phyloP scores from a whole-genome alignment of 2,888 invertebrate species.

The Auanema sp. region DNA sequence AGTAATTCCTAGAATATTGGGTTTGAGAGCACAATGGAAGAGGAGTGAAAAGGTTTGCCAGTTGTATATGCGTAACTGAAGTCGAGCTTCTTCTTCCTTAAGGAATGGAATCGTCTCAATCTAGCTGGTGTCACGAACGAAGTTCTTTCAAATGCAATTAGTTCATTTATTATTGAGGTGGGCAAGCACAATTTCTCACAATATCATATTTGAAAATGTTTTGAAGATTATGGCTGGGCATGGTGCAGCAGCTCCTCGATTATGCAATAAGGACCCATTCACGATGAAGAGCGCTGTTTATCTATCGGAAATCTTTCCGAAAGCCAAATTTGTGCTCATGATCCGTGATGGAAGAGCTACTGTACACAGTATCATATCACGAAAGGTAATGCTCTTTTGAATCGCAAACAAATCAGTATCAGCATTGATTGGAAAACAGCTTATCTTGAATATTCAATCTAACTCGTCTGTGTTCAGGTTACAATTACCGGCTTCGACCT shows the following conservation, averaged over 20 bases:
- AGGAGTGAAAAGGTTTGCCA: constrained; percentile 81
- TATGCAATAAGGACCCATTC: constrained; percentile 98
- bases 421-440: no score
- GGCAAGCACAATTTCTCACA: no score
- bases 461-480: constrained; percentile 64
- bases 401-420: no score
- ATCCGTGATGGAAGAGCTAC: constrained; percentile 91
- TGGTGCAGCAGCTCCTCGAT: constrained; percentile 84
- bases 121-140: constrained; percentile 91
- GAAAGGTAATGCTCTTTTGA: no score
- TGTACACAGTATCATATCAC: constrained; percentile 94
- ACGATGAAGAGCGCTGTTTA: constrained; percentile 94
- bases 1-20: constrained; percentile 88
- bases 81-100: neutral
- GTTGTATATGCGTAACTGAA: neutral
- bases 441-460: no score
- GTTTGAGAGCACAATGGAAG: constrained; percentile 91
- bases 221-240: constrained; percentile 79
- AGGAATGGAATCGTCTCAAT: constrained; percentile 74
- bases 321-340: constrained; percentile 88
- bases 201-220: neutral
- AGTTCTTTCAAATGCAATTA: constrained; percentile 90
- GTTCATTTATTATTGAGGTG: constrained; percentile 78
- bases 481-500: constrained; percentile 92
- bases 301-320: constrained; percentile 91